Evolutionary conservation across 1,140 invertebrate species (phyloP).

Genomic region (Pachypeltis micranthus): DNA sequence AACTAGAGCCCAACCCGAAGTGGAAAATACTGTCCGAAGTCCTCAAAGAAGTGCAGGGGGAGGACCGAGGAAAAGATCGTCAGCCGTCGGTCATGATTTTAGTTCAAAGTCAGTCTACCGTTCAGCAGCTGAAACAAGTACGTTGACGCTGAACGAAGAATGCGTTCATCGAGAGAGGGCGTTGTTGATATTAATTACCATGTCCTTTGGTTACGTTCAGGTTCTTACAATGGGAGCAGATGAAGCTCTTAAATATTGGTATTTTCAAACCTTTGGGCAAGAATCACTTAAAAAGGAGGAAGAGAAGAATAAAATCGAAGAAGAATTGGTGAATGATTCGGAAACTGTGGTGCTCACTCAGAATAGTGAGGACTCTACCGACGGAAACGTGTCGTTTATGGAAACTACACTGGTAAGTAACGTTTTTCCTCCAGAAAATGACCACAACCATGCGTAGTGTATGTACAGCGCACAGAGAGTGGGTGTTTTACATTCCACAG

Average conservation of each 20-base stretch:
- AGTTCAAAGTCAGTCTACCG: conserved; percentile 69
- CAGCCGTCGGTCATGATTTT: conserved; percentile 58
- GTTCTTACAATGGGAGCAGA: conserved; percentile 55
- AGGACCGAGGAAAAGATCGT: conserved; percentile 48
- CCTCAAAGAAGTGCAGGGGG: conserved; percentile 59
- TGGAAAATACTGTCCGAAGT: conserved; percentile 73
- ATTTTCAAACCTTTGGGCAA: conserved; percentile 34
- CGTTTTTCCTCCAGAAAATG: no score
- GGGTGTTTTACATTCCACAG: no score
- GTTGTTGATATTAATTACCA: no score
- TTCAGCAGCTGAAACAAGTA: conserved; percentile 60
- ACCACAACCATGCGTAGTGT: no score
- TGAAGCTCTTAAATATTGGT: conserved; percentile 37
- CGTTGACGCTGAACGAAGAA: no score
- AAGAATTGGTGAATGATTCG: conserved; percentile 31
- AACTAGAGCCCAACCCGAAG: conserved; percentile 78
- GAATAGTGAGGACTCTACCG: conserved; percentile 23
- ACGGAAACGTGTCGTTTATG: no score
- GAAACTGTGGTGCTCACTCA: conserved; percentile 33
- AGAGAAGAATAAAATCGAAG: conserved; percentile 28
- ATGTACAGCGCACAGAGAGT: no score
- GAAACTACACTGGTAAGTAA: conserved; percentile 17
- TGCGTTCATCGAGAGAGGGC: no score
- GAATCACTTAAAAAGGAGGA: conserved; percentile 25
- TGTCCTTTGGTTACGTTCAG: conserved; percentile 28